Base-by-base conservation (phyloP, 2,797 vertebrate species). In the Tapirus indicus region DNA sequence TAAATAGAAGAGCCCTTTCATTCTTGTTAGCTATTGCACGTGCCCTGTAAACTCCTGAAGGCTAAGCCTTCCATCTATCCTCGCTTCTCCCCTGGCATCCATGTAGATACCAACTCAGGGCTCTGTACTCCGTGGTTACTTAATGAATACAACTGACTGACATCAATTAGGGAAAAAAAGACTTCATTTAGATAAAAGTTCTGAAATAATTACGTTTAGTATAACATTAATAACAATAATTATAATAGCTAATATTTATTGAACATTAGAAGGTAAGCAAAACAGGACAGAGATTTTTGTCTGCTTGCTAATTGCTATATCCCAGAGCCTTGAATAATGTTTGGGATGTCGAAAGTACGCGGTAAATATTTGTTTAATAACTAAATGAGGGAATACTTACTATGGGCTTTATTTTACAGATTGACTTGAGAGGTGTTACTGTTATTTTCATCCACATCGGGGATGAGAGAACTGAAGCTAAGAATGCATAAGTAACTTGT, bases 341-440 rank as follows among this genome's bases (percentile, higher is more conserved):
- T 16, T 54, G 49, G 2, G n/a, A 60, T 21, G 29, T 66, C 6
- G 20, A 47, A 69, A 56, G 17, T 23, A 52, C 72, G 69, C 4
- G 12, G 8, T 83, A 80, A 74, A 78, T 60, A 60, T 90, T 80
- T 97, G 25, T 44, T 92, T 89, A 74, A 58, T 92, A 78, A 66
- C n/a, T 84, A n/a, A 62, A n/a, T 38, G 35, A 82, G 60, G 47
- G 47, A 60, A 27, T 32, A 14, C 21, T 87, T 38, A 71, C 18
- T 14, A 13, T 58, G 18, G 54, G 10, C 16, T 94, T 80, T 84
- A 11, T 35, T 75, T 54, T 60, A 41, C n/a, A 84, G 47, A 62
- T 54, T 38, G 25, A 71, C 27, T 92, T 41, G 13, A 78, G 62
- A n/a, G 56, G 6, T 5, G 0, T 80, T 79, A 32, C 44, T 49